These are phyloP conservation scores for Oxyura jamaicensis DNA, from an alignment of 2,113 vertebrate genomes.

Conservation along the genomic window DNA sequence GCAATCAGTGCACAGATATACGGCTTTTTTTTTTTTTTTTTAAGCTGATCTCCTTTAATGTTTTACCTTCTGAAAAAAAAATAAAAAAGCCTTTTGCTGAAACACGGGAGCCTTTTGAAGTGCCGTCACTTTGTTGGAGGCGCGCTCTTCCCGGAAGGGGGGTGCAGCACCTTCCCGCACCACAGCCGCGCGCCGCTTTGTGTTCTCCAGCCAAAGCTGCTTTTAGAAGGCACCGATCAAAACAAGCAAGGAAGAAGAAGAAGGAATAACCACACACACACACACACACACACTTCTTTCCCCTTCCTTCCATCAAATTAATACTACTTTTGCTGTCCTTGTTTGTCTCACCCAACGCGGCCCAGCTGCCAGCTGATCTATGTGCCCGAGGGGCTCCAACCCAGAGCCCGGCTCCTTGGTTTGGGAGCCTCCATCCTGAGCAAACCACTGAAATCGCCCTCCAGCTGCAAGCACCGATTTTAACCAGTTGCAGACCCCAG, in stretches of 20 bases:
- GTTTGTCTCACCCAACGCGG: rapidly evolving
- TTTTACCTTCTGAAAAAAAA: background rate
- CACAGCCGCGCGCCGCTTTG: background rate
- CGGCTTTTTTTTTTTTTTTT: background rate
- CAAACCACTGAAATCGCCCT: rapidly evolving
- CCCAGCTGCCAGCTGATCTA: no score
- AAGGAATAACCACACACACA: background rate
- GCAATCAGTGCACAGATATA: background rate
- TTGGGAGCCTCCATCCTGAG: background rate
- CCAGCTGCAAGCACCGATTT: rapidly evolving
- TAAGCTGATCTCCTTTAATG: conserved; percentile 22
- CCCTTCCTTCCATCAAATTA: background rate
- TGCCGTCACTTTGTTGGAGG: background rate
- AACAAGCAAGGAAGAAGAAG: background rate
- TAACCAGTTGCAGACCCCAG: background rate
- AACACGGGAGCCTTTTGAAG: conserved; percentile 42
- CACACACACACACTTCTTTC: background rate
- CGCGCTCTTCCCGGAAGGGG: background rate
- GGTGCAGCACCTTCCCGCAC: background rate
- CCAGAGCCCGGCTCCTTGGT: no score
- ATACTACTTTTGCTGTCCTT: rapidly evolving
- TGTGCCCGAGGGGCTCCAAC: no score
- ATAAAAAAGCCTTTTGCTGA: background rate
- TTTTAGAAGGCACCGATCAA: background rate
- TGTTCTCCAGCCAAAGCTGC: background rate